A percentile compares a stretch with the other conserved stretches of the same genome.
Evolutionary conservation across 2,113 vertebrate species (phyloP).

Genomic region (Platichthys flesus): DNA sequence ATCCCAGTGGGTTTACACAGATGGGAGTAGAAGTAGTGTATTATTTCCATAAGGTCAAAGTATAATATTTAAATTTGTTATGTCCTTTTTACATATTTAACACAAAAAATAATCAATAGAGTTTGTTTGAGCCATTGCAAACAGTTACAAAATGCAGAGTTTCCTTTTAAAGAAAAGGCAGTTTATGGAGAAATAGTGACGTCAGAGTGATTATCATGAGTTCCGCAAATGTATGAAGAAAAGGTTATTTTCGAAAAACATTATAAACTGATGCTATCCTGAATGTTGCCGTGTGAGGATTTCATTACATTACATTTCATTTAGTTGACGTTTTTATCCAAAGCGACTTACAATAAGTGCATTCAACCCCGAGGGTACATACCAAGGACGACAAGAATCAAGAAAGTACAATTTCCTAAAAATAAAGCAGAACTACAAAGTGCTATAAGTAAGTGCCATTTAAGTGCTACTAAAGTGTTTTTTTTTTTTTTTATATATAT

Average conservation of each 20-base stretch:
- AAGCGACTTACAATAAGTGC: too few species aligned
- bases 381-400: too few species aligned
- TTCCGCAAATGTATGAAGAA: neutral
- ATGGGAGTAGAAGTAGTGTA: neutral
- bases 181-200: neutral
- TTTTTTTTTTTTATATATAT: too few species aligned
- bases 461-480: too few species aligned
- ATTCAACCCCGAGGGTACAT: too few species aligned
- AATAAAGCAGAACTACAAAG: too few species aligned
- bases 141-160: neutral
- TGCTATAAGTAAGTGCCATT: too few species aligned
- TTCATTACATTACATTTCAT: too few species aligned
- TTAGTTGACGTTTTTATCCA: too few species aligned
- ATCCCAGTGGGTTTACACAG: neutral
- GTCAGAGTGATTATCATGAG: neutral
- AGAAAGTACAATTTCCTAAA: too few species aligned
- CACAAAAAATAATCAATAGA: neutral
- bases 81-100: neutral
- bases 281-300: neutral
- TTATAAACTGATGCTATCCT: neutral
- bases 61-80: neutral
- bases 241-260: neutral
- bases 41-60: neutral
- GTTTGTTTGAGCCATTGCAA: neutral
- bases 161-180: neutral